Conservation (phyloP, 2,113 vertebrate genomes). For the Tychaedon coryphoeus region DNA sequence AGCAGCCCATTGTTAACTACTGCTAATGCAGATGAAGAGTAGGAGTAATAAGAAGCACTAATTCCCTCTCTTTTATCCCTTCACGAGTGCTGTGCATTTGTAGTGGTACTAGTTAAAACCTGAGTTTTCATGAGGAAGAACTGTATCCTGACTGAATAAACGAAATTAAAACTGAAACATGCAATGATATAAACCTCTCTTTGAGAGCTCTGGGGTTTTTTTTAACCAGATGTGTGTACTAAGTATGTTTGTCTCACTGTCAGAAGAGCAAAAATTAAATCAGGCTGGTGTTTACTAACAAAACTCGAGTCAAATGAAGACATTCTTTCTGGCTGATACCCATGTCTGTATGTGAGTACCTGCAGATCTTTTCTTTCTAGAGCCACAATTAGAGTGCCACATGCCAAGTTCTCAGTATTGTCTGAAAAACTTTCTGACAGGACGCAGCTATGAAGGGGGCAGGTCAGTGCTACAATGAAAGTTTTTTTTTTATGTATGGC, state of each 20-base stretch:
- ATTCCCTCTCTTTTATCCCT: not conserved
- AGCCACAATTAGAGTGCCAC: fast-evolving
- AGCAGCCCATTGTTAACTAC: not conserved
- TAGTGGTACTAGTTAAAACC: not conserved
- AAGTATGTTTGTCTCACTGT: not conserved
- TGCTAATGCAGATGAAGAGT: not conserved
- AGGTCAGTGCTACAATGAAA: not conserved
- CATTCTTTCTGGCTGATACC: not conserved
- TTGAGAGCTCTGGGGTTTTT: not conserved
- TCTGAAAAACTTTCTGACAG: not conserved
- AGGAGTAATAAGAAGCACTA: not conserved
- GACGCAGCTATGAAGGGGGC: not conserved
- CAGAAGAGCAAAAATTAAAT: not conserved
- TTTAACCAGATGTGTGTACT: not conserved
- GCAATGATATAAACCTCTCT: not conserved
- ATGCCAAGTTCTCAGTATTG: not conserved
- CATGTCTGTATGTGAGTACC: not conserved
- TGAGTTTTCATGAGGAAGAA: fast-evolving
- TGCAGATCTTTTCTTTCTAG: not conserved
- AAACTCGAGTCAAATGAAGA: not conserved
- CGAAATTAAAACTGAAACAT: not conserved
- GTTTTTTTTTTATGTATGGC: not conserved
- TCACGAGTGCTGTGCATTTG: not conserved
- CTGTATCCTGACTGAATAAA: not conserved
- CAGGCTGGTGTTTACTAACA: not conserved